Base-by-base conservation (phyloP, 2,888 invertebrate genomes). In the Melikaiella ostensackeni region DNA sequence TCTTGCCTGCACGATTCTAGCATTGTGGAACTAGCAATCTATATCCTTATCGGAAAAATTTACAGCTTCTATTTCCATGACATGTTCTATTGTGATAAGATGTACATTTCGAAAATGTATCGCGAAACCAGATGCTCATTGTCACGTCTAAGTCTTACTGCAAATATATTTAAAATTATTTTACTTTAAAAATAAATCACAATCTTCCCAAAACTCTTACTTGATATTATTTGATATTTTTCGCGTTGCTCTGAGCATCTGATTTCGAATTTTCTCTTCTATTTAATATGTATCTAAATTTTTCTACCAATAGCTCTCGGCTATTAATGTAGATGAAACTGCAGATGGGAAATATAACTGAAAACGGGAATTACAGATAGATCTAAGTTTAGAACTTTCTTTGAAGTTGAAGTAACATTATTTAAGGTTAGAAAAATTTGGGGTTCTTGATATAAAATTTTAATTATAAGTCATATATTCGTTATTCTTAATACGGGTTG, bases 41-140 rank as follows among this genome's bases (percentile, higher is more conserved):
- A n/a, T 70, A 62, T 33, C 66, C 46, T 50, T 50, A 50, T 50
- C 19, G 30, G 27, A 30, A 55, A 70, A 50, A 50, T 70, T 70
- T 50, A 50, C 30, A 33, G 70, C 46, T 70, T 50, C 46, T 70
- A 70, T 70, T 70, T 50, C 70, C 50, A 70, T 70, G 46, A 70
- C 70, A 70, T 27, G 7, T 46, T 46, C n/a, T 50, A 70, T 70
- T 70, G 70, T 70, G 70, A 70, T 70, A 70, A 70, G 42, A 70
- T 46, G 30, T 46, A 70, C 30, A 70, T 50, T 70, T 70, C n/a
- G 50, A 70, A 50, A 50, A 50, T 50, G 24, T 70, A 33, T 70
- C 46, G 50, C 30, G 19, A 50, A 70, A 33, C 30, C 50, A 70
- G 70, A 6, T 70, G 70, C 27, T 70, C 30, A 70, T n/a, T 33